phyloP scores from a whole-genome alignment of 1,140 invertebrate genomes.

The Brachionus paranguensis region DNA sequence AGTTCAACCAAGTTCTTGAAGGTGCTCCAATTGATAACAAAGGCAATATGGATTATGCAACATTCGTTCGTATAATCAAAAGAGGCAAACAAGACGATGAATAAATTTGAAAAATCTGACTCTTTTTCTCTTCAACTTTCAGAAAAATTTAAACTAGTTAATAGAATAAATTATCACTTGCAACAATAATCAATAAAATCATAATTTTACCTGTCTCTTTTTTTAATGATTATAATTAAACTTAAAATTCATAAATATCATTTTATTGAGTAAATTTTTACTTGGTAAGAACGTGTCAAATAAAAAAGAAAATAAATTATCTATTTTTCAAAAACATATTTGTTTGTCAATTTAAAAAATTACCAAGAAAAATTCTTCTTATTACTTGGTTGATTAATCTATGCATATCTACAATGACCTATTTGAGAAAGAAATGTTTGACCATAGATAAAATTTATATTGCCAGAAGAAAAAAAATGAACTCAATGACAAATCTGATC shows the following conservation, averaged over 20 bases:
- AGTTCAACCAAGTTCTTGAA: conserved; percentile 39
- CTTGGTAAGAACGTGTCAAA: not conserved
- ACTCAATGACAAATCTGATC: not conserved
- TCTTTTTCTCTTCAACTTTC: conserved; percentile 5
- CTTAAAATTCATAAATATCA: not conserved
- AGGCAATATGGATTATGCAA: conserved; percentile 40
- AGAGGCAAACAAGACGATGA: conserved; percentile 41
- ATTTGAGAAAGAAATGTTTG: not conserved
- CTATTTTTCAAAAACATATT: not conserved
- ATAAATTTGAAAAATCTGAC: conserved; percentile 16
- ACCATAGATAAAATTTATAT: not conserved
- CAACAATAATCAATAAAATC: not conserved
- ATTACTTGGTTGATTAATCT: not conserved
- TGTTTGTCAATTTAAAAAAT: not conserved
- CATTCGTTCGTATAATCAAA: conserved; percentile 40
- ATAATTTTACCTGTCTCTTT: not conserved
- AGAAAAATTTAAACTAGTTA: conserved; percentile 10
- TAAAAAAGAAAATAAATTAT: too few species aligned
- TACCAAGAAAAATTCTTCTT: not conserved
- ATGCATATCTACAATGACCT: not conserved
- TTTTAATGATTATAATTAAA: not conserved
- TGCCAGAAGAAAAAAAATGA: not conserved
- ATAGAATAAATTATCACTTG: conserved; percentile 20
- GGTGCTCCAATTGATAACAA: conserved; percentile 37
- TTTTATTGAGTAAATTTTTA: not conserved